Conservation (phyloP, 2,888 invertebrate species). For the Chaetoderma sp. region DNA sequence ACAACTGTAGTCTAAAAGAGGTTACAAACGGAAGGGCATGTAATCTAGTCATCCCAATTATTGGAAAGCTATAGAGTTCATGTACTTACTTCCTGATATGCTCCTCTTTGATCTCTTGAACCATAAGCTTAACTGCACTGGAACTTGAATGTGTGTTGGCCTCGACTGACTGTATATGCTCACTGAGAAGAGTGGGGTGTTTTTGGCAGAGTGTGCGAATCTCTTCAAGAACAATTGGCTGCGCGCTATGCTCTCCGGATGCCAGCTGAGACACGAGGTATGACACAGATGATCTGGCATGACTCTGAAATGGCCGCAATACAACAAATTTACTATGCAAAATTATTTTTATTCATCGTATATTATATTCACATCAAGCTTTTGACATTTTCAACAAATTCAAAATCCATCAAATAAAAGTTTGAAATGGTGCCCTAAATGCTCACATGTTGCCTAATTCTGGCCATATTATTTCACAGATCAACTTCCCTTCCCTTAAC, state of each 20-base stretch:
- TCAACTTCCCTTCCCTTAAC: too few relatives aligned
- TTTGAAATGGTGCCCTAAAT: too few relatives aligned
- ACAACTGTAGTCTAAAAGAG: too few relatives aligned
- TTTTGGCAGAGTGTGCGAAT: slow-evolving; percentile 84
- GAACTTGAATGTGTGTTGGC: slow-evolving; percentile 72
- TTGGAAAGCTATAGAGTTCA: too few relatives aligned
- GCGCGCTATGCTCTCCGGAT: slow-evolving; percentile 79
- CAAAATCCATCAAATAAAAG: neutral
- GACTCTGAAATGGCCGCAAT: slow-evolving; percentile 73
- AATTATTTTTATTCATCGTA: neutral
- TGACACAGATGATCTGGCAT: slow-evolving; percentile 84
- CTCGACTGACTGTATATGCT: slow-evolving; percentile 80
- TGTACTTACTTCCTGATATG: slow-evolving; percentile 58
- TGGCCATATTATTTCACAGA: too few relatives aligned
- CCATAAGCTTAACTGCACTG: slow-evolving; percentile 65
- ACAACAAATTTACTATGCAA: neutral
- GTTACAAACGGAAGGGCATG: too few relatives aligned
- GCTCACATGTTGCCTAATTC: too few relatives aligned
- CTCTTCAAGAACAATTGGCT: slow-evolving; percentile 82
- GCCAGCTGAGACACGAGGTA: slow-evolving; percentile 83
- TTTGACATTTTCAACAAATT: neutral
- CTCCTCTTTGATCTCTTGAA: slow-evolving; percentile 69
- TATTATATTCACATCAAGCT: neutral
- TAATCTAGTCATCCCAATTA: too few relatives aligned
- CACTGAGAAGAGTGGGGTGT: slow-evolving; percentile 84